phyloP scores from a whole-genome alignment of 2,113 vertebrate species.

The Xiphophorus maculatus region DNA sequence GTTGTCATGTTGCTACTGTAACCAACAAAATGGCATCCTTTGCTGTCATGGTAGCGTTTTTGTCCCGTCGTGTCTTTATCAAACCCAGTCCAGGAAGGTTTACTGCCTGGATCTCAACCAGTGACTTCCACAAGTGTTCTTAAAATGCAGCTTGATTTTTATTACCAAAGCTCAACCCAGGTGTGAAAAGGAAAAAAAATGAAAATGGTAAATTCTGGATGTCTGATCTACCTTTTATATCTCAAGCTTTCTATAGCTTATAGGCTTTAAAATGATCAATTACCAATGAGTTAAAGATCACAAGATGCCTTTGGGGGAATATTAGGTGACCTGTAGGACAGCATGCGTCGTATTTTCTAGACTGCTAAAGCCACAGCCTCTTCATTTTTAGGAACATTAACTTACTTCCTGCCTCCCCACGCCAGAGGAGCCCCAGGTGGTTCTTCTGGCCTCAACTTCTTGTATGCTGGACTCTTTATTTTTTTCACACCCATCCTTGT shows the following conservation, averaged over 20 bases:
- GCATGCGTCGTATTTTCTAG: background rate
- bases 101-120: too few species aligned
- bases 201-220: background rate
- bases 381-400: constrained; percentile 47
- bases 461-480: constrained; percentile 60
- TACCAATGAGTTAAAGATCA: background rate
- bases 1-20: background rate
- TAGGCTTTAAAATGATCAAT: background rate
- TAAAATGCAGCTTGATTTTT: background rate
- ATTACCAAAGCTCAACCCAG: background rate
- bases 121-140: background rate
- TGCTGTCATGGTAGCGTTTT: background rate
- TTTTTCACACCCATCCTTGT: constrained; percentile 26
- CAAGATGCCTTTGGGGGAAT: background rate
- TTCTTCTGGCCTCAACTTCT: constrained; percentile 57
- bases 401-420: constrained; percentile 74
- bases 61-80: background rate
- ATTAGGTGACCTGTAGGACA: background rate
- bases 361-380: background rate
- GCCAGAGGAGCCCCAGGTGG: constrained; percentile 61
- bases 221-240: background rate
- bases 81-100: background rate
- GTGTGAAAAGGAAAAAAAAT: background rate
- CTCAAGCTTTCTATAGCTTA: background rate
- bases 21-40: background rate